Percentiles rank a stretch among this genome's conserved stretches.
Evolutionary conservation across 2,797 vertebrate species (phyloP).

Genomic region (Alauda arvensis): DNA sequence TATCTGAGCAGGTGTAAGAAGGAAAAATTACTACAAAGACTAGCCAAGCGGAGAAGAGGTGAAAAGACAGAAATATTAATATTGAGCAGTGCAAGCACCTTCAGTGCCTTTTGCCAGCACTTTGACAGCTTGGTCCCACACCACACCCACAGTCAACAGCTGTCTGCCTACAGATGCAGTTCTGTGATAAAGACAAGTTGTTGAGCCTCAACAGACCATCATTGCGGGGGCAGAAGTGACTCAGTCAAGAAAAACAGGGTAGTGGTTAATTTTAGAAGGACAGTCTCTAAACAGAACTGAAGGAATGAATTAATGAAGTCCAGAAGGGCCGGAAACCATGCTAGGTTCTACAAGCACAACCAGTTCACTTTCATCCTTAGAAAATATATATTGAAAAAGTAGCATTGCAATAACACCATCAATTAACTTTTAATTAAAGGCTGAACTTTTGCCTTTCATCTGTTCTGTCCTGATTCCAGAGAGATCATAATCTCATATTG

Average conservation of each 20-base stretch:
- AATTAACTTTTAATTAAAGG: constrained; percentile 60
- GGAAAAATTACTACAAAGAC: neutral
- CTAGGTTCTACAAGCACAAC: constrained; percentile 12
- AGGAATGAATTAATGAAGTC: constrained; percentile 20
- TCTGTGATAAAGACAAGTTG: neutral
- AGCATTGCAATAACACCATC: constrained; percentile 17
- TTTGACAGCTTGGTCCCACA: neutral
- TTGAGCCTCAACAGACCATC: neutral
- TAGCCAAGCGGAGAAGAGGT: neutral
- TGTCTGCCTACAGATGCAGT: neutral
- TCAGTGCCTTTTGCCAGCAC: neutral
- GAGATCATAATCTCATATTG: neutral
- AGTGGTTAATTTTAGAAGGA: constrained; percentile 10
- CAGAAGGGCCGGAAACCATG: neutral
- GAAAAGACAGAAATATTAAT: neutral
- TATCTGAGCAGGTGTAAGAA: neutral
- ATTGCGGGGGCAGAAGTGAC: neutral
- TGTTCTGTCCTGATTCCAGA: constrained; percentile 19
- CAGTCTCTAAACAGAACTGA: neutral
- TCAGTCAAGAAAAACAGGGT: constrained; percentile 13
- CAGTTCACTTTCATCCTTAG: constrained; percentile 30
- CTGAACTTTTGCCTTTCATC: constrained; percentile 44
- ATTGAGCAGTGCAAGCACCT: neutral
- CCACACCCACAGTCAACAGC: neutral
- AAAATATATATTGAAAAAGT: constrained; percentile 32